Base-by-base conservation (phyloP, 2,888 invertebrate species). In the Acutogordius australiensis region DNA sequence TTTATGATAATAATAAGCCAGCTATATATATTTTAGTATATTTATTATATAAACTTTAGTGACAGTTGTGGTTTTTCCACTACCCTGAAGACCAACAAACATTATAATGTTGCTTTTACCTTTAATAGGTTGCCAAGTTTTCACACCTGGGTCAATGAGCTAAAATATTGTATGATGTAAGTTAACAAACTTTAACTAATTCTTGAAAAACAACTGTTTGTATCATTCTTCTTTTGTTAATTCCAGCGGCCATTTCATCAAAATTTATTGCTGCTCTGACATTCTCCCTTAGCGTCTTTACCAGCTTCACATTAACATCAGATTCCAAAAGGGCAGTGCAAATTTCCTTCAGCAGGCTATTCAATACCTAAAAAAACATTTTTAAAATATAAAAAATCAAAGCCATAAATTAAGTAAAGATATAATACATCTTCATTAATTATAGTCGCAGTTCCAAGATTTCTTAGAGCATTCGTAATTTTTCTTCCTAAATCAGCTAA, bases 21-120 rank as follows among this genome's bases (percentile, higher is more conserved):
- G 75, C 76, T 75, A 64, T 37, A 68, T 37, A 13, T 37, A 13
- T 37, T 37, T 37, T 66, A 28, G 30, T 26, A 58, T 60, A 18
- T 57, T 59, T 26, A 8, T 13, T 56, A 27, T n/a, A n/a, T n/a
- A n/a, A n/a, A 74, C 75, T 69, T 99, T 97, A 63, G 94, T 97
- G 75, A 97, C 99, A 1, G 94, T 91, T 28, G 97, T 97, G 0
- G 97, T 99, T 77, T 99, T 97, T 65, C 97, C 97, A 61, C 91
- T 90, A 63, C 97, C 97, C 75, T 97, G 97, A 13, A 97, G 78
- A 67, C 97, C 97, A 60, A 97, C 97, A 76, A 97, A 97, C 97
- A 99, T 99, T 65, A 99, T 83, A 26, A 97, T 77, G 73, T 97
- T 99, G 56, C 84, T 80, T 68, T 81, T 81, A 60, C 88, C 94